Evolutionary conservation across 64 coral and sea anemone species (phyloP), one percentile per base, ranked within the genome.

Genomic region (Dendrophyllia cribrosa): DNA sequence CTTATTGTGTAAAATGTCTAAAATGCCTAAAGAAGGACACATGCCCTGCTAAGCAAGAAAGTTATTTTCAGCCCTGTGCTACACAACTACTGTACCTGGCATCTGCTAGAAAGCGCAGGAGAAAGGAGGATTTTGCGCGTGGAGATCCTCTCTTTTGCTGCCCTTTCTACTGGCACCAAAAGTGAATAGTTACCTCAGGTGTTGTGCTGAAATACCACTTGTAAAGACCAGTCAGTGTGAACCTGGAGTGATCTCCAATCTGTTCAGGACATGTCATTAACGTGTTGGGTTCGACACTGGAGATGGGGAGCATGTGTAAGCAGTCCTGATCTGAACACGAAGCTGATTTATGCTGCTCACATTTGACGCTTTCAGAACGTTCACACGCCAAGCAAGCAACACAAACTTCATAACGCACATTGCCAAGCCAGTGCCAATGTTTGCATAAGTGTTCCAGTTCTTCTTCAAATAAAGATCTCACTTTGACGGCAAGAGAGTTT

Each of bases 351-450:
- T 95, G 93, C 12, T 83, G 83, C 66, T 72, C 15, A 78, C 88
- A 90, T 60, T 77, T 0, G 23, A 8, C 47, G 44, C 1, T 51
- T 66, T 9, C 50, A 20, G 7, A 9, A 64, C 51, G 44, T 11
- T 46, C 3, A 76, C 93, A 95, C 2, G 93, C 80, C 3, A 58
- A 89, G 43, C 93, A 95, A 47, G 83, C 10, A 23, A 91, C 88
- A 61, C 87, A 88, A 60, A 91, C 22, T 20, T 95, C 88, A 62
- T 89, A 90, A 3, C 59, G 79, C 24, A 91, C 82, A 51, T 87
- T 84, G 0, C 88, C 78, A 70, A 95, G 51, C 80, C 93, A 95
- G 9, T 88, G 87, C 46, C 87, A 85, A 51, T 95, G 77, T 34
- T 45, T 59, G n/a, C 67, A 78, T 22, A 95, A 82, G 21, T 75